Evolutionary conservation across 2,888 invertebrate genomes (phyloP), one percentile per base, ranked within the genome.

Genomic region (Dryobota labecula): DNA sequence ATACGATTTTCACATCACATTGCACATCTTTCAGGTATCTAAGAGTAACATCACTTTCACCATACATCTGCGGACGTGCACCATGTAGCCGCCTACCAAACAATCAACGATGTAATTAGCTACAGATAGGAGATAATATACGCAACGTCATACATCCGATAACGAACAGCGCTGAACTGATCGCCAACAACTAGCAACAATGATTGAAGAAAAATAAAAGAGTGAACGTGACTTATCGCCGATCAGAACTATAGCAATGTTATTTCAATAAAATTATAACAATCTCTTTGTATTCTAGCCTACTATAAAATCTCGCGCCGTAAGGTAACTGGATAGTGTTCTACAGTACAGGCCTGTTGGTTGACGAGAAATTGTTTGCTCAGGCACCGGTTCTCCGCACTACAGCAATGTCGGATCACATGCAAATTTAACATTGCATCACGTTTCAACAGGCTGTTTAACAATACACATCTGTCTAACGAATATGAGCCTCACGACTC

Each of bases 141-240:
- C 77, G 66, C 70, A 89, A 90, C 95, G 95, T 94, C 94, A 95
- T 87, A 84, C 87, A 89, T 82, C 86, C 89, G 95, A 95, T 95
- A 95, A 92, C 89, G 85, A 80, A 77, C 70, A 78, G 70, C 66
- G 84, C 80, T 71, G 80, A 85, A 83, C 78, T 71, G 85, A 88
- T 87, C 87, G 84, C 76, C 82, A 78, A 82, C 82, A 78, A 80
- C 82, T 79, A 80, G 80, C 76, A 77, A 87, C 86, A 84, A 85
- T 85, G 83, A 86, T 82, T 78, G 79, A 77, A 83, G 68, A 73
- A 73, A 82, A 66, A 75, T 66, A 76, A 82, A 79, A 71, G 54
- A 54, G 61, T 76, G 63, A 84, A 84, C 78, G 75, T 81, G 70
- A 75, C 73, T 80, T 83, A 80, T 77, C 72, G 73, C 70, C 54